phyloP scores from a whole-genome alignment of 2,797 vertebrate genomes.

The Lepus townsendii region DNA sequence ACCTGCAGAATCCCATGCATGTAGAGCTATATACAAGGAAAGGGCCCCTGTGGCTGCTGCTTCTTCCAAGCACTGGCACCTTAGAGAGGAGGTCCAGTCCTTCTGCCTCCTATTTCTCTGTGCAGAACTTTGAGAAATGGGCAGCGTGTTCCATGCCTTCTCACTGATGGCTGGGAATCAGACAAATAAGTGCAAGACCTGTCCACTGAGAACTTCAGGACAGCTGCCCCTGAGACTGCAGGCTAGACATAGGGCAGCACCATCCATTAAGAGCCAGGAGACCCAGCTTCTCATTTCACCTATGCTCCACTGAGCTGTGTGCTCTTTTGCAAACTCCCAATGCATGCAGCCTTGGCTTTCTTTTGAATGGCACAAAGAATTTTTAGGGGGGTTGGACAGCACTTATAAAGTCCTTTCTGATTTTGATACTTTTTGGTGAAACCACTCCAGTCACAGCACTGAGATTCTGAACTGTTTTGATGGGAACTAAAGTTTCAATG shows the following conservation, averaged over 20 bases:
- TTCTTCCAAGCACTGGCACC: not conserved
- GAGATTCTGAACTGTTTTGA: not conserved
- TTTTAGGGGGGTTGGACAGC: not conserved
- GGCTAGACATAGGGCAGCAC: not conserved
- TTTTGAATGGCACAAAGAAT: not conserved
- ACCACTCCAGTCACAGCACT: not conserved
- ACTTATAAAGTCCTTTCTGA: not conserved
- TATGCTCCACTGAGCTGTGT: not conserved
- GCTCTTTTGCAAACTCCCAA: not conserved
- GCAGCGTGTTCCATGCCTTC: not conserved
- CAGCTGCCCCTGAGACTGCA: not conserved
- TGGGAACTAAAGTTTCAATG: not conserved
- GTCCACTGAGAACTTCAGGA: not conserved
- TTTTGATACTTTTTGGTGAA: not conserved
- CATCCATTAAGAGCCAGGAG: not conserved
- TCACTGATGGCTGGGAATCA: not conserved
- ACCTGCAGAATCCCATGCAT: too few species aligned
- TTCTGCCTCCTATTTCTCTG: not conserved
- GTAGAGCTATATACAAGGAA: not conserved
- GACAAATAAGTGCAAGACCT: not conserved
- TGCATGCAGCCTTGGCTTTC: not conserved
- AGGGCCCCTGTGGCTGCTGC: accelerated
- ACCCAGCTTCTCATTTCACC: not conserved
- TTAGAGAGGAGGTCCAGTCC: too few species aligned
- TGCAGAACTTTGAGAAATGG: too few species aligned